A percentile compares a stretch with the other conserved stretches of the same genome.
phyloP scores from a whole-genome alignment of 2,113 vertebrate species.

The Diadophis punctatus region DNA sequence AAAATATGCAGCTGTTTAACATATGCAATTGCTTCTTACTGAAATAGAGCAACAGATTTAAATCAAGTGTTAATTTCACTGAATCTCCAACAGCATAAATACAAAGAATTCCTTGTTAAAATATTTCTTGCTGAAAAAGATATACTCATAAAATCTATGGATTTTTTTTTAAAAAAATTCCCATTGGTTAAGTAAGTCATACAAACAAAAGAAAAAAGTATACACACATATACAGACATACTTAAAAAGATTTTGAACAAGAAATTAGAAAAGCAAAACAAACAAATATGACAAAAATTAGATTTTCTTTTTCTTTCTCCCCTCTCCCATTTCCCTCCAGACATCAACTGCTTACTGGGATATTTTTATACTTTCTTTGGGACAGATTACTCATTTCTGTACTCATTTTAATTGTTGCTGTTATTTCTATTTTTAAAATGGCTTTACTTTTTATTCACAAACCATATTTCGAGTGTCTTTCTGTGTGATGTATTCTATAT shows the following conservation, averaged over 20 bases:
- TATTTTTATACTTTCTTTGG: background rate
- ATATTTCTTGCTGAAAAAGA: too few relatives aligned
- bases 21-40: background rate
- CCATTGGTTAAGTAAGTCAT: background rate
- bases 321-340: background rate
- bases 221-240: background rate
- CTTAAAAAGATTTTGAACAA: background rate
- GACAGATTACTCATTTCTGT: background rate
- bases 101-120: background rate
- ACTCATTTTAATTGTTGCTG: too few relatives aligned
- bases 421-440: background rate
- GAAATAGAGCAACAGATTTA: background rate
- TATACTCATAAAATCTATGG: too few relatives aligned
- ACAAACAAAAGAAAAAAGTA: background rate
- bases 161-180: too few relatives aligned
- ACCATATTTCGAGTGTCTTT: background rate
- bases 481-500: background rate
- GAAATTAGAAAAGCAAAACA: background rate
- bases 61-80: background rate
- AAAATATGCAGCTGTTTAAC: background rate
- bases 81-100: background rate
- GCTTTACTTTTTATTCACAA: background rate
- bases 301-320: background rate
- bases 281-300: background rate
- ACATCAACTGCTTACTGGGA: background rate